Evolutionary conservation across 23 tunicate genomes (phyloP), one percentile per base, ranked within the genome.

Genomic region (Clavelina lepadiformis): DNA sequence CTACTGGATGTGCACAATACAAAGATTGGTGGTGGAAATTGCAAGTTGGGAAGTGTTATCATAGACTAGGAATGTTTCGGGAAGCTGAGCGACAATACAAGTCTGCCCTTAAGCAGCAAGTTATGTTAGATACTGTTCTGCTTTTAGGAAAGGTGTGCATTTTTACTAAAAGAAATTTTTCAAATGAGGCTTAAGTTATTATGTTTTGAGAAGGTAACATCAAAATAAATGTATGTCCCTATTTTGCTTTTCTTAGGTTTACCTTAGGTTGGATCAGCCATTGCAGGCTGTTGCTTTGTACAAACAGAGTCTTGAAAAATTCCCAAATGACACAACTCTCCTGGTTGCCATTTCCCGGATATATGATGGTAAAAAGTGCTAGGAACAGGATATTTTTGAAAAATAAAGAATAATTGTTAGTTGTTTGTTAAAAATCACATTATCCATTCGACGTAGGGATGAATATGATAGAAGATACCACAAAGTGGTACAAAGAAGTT

Each of bases 11-110:
- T n/a, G 68, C 82, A 4, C 76, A 89, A 46, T 77, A 31, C 44
- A 89, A 75, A 54, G 89, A 89, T 50, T 81, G 97, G 89, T 89
- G 89, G 89, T 89, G 97, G 97, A 81, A 81, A 68, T 83, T 79
- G 35, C 97, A 89, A 27, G 74, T 89, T 22, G 97, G 97, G 19
- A 89, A 89, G 65, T 89, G 97, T 36, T 89, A 81, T 53, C 78
- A 76, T 49, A 65, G 97, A 44, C 70, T 89, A 30, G 97, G 97
- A 2, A 89, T 89, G 97, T 77, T 56, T 57, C 57, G 97, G 13
- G 97, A 89, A 20, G 88, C 89, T 22, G 97, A 89, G 51, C 63
- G 64, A n/a, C 89, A 89, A 62, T 89, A 37, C 63, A 89, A 89
- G 52, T 81, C 97, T 25, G 97, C 97, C 0, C 70, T 89, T 5